Conservation (phyloP, 2,113 vertebrate species). For the Zosterops hypoxanthus region DNA sequence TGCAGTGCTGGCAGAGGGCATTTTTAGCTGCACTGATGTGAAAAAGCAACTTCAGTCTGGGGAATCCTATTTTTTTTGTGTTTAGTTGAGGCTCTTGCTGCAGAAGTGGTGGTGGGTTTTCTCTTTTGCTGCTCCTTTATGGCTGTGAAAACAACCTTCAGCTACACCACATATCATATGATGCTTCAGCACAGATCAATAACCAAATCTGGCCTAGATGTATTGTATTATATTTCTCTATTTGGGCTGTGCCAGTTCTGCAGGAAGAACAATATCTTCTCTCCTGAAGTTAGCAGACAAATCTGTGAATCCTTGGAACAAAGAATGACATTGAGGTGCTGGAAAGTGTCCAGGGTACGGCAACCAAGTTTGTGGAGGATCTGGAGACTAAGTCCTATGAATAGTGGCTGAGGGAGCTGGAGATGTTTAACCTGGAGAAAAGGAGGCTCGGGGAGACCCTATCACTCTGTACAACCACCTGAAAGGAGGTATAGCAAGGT, state of each 20-base stretch:
- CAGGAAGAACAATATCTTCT: background rate
- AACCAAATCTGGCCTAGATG: background rate
- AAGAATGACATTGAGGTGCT: background rate
- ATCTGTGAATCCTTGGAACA: background rate
- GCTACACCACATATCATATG: background rate
- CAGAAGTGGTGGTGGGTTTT: background rate
- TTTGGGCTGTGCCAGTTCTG: background rate
- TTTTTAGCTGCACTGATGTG: background rate
- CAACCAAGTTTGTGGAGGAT: rapidly evolving
- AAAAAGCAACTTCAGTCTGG: background rate
- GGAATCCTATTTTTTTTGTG: background rate
- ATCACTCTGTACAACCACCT: too few species aligned
- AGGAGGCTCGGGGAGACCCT: background rate
- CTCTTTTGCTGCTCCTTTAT: background rate
- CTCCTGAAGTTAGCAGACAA: background rate
- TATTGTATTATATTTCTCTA: background rate
- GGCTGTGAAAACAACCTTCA: background rate
- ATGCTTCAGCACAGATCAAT: background rate
- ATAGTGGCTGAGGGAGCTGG: background rate
- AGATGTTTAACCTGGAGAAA: background rate
- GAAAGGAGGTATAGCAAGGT: background rate
- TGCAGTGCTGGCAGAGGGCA: background rate
- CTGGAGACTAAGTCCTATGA: background rate
- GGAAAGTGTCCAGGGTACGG: background rate
- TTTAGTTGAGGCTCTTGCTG: background rate